These are phyloP conservation scores for Malthinus flaveolus DNA, from an alignment of 2,888 invertebrate genomes.

Conservation along the genomic window DNA sequence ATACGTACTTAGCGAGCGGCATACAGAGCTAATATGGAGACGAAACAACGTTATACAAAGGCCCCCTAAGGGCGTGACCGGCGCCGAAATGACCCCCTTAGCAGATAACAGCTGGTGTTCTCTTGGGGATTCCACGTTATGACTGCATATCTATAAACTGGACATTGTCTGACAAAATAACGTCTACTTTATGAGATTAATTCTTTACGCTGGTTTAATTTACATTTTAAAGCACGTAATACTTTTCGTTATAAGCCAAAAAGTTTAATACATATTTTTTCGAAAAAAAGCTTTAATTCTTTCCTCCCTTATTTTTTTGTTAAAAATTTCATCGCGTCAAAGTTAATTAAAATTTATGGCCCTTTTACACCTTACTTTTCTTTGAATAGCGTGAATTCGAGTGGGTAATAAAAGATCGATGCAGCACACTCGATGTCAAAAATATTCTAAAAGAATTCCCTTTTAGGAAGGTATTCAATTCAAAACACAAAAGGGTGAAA, in stretches of 20 bases:
- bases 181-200: slow-evolving; percentile 24
- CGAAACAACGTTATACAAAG: slow-evolving; percentile 27
- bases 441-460: background rate
- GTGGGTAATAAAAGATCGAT: too few species aligned
- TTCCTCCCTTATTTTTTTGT: too few species aligned
- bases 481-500: background rate
- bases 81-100: slow-evolving; percentile 38
- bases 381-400: too few species aligned
- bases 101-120: slow-evolving; percentile 36
- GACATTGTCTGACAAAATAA: slow-evolving; percentile 29
- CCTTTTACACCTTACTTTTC: too few species aligned
- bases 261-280: background rate
- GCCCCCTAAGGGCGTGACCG: slow-evolving; percentile 39
- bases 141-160: slow-evolving; percentile 32
- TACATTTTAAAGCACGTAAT: slow-evolving; percentile 9
- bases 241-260: background rate
- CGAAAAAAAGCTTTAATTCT: too few species aligned
- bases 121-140: slow-evolving; percentile 26
- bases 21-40: slow-evolving; percentile 23
- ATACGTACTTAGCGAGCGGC: slow-evolving; percentile 21
- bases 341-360: too few species aligned
- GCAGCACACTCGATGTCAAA: background rate
- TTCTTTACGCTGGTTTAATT: slow-evolving; percentile 15
- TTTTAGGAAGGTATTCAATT: background rate
- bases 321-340: too few species aligned